phyloP scores from a whole-genome alignment of 2,113 vertebrate species.

The Dryoscopus gambensis region DNA sequence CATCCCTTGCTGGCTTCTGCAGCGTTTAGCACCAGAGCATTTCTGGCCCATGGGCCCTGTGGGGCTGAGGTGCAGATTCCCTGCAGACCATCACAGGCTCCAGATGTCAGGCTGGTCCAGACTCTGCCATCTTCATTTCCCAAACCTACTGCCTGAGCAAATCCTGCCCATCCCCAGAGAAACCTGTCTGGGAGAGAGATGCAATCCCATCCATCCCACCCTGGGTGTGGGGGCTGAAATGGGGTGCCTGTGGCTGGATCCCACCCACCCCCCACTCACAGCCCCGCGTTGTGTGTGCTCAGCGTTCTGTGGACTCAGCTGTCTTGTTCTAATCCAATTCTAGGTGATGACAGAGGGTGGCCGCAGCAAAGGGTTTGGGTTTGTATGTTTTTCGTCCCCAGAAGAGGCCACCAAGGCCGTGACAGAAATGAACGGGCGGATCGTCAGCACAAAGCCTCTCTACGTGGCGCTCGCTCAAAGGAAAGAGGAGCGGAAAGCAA shows the following conservation, averaged over 20 bases:
- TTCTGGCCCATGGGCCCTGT: fast-evolving
- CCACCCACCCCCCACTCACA: fast-evolving
- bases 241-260: not conserved
- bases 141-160: not conserved
- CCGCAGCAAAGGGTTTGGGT: slow-evolving; percentile 97
- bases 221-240: not conserved
- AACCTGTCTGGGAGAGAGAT: fast-evolving
- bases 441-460: slow-evolving; percentile 92
- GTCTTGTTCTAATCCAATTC: slow-evolving; percentile 64
- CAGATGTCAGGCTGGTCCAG: not conserved
- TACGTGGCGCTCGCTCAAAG: slow-evolving; percentile 93
- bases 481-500: slow-evolving; percentile 93
- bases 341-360: slow-evolving; percentile 95
- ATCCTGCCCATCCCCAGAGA: not conserved
- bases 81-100: not conserved
- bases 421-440: slow-evolving; percentile 95
- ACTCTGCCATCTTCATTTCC: not conserved
- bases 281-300: fast-evolving
- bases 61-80: not conserved
- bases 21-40: not conserved
- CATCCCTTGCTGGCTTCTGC: not conserved
- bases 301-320: slow-evolving; percentile 32
- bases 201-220: not conserved
- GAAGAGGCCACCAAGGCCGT: slow-evolving; percentile 97
- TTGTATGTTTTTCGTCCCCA: slow-evolving; percentile 97